Evolutionary conservation across 2,888 invertebrate genomes (phyloP).

Genomic region (Lasius fuliginosus): DNA sequence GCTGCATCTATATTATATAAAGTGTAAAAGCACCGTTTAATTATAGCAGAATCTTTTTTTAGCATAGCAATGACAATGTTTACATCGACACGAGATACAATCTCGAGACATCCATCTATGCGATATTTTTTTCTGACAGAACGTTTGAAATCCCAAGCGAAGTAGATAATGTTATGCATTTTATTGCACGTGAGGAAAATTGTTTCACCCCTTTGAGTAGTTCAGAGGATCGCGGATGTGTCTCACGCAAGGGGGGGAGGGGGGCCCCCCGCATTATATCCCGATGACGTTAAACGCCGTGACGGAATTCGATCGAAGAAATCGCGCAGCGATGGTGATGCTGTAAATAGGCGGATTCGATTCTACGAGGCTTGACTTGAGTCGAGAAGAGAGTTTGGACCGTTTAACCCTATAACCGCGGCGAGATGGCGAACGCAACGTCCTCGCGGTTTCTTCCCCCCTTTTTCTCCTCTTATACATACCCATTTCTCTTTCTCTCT

Average conservation of each 20-base stretch:
- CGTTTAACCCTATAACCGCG: slow-evolving; percentile 74
- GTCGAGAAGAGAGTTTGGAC: slow-evolving; percentile 63
- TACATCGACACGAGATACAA: neutral
- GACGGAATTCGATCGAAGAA: slow-evolving; percentile 65
- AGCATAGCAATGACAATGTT: neutral
- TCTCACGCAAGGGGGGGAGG: slow-evolving; percentile 50
- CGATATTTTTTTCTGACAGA: neutral
- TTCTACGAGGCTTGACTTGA: slow-evolving; percentile 60
- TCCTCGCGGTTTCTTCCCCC: slow-evolving; percentile 14
- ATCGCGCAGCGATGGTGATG: slow-evolving; percentile 41
- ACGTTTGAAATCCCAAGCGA: neutral
- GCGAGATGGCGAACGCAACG: slow-evolving; percentile 56
- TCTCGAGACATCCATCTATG: neutral
- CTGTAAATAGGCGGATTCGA: slow-evolving; percentile 71
- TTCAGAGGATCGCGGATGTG: slow-evolving; percentile 61
- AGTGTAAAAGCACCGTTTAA: neutral
- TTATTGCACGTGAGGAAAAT: slow-evolving; percentile 22
- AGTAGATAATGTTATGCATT: neutral
- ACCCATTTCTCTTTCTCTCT: slow-evolving; percentile 36
- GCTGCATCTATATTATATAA: neutral
- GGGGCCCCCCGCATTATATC: slow-evolving; percentile 48
- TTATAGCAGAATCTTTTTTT: neutral
- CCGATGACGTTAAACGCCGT: slow-evolving; percentile 64
- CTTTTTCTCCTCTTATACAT: neutral
- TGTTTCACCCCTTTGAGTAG: slow-evolving; percentile 32